Evolutionary conservation across 2,888 invertebrate species (phyloP).

Genomic region (Agonopterix heracliana): DNA sequence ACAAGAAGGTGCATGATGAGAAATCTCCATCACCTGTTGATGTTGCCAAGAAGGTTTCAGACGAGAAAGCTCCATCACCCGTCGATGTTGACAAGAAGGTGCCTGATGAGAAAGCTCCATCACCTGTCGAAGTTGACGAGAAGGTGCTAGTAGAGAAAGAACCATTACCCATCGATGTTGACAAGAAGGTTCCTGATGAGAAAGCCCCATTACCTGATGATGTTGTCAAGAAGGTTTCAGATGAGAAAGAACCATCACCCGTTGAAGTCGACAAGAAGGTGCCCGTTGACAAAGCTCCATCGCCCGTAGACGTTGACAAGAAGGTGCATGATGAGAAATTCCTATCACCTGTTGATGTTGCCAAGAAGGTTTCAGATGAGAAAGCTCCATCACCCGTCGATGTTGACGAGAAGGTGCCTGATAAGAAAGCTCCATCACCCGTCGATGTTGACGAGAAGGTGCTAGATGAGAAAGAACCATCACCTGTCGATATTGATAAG

Average conservation of each 20-base stretch:
- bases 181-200: not conserved
- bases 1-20: slow-evolving; percentile 2
- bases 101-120: slow-evolving; percentile 11
- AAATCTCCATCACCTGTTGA: not conserved
- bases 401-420: not conserved
- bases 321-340: slow-evolving; percentile 11
- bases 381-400: not conserved
- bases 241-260: slow-evolving; percentile 5
- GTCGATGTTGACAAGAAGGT: not conserved
- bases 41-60: not conserved
- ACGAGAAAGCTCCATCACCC: not conserved
- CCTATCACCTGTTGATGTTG: not conserved
- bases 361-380: not conserved
- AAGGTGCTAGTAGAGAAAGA: not conserved
- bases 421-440: slow-evolving; percentile 11
- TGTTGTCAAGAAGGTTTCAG: slow-evolving; percentile 5
- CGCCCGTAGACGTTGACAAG: not conserved
- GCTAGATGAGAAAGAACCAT: not conserved
- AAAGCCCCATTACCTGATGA: not conserved
- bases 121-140: slow-evolving; percentile 7
- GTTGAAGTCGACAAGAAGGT: not conserved
- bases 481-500: too few species aligned
- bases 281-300: not conserved
- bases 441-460: not conserved
- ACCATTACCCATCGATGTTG: too few species aligned